phyloP scores from a whole-genome alignment of 2,888 invertebrate species.

The Synanthedon andrenaeformis region DNA sequence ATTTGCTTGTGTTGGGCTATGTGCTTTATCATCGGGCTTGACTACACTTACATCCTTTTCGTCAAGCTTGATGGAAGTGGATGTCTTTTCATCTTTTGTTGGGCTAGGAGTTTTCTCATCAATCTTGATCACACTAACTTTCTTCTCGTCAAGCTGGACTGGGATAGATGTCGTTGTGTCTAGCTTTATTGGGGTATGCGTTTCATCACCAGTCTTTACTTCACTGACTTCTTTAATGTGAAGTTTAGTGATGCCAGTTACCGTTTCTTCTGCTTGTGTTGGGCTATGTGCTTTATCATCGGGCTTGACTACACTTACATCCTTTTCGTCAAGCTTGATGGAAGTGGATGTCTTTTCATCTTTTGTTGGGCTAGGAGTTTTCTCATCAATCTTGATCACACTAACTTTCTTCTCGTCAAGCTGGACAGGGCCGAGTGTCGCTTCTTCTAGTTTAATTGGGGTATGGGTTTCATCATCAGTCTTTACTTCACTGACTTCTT shows the following conservation, averaged over 20 bases:
- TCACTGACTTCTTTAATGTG: no score
- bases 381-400: constrained; percentile 1
- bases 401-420: no score
- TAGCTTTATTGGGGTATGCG: neutral
- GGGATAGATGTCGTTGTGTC: neutral
- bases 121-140: constrained; percentile 2
- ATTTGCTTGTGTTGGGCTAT: neutral
- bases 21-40: constrained; percentile 1
- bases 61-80: constrained; percentile 1
- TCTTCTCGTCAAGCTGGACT: neutral
- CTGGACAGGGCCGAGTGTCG: neutral
- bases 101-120: constrained; percentile 1
- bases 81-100: neutral
- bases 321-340: constrained; percentile 1
- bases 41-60: constrained; percentile 1
- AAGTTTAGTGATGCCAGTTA: no score
- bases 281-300: neutral
- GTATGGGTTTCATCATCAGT: neutral
- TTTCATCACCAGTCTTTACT: no score
- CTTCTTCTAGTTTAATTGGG: neutral
- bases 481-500: neutral
- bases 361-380: constrained; percentile 3
- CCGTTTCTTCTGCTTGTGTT: no score
- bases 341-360: constrained; percentile 1
- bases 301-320: no score